These are phyloP conservation scores for Sinelater perroti DNA, from an alignment of 2,888 invertebrate genomes.

Conservation along the genomic window DNA sequence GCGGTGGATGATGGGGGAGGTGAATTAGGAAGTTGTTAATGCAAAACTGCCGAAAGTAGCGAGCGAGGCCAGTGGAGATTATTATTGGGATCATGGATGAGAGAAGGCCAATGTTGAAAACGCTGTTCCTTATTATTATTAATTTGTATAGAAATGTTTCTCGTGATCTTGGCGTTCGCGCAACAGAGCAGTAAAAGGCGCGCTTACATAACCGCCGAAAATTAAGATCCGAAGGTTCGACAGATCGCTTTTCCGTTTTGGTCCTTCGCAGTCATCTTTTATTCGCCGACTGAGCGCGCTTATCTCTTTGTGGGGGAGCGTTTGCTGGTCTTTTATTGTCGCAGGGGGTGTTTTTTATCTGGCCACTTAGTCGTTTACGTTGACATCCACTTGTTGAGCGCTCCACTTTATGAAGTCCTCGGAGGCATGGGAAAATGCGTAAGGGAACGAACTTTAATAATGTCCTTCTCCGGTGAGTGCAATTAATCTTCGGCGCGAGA, in stretches of 20 bases:
- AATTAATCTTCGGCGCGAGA: constrained; percentile 29
- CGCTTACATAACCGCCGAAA: background rate
- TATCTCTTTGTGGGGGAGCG: constrained; percentile 23
- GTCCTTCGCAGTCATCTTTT: constrained; percentile 5
- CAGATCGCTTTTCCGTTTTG: background rate
- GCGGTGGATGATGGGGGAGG: constrained; percentile 2
- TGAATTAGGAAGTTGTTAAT: constrained; percentile 15
- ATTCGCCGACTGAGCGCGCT: background rate
- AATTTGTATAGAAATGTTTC: constrained; percentile 4
- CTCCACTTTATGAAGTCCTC: constrained; percentile 22
- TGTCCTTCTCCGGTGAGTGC: constrained; percentile 28
- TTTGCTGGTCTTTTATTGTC: constrained; percentile 56
- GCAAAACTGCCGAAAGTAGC: constrained; percentile 7
- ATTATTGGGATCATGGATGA: constrained; percentile 14
- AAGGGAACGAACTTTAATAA: constrained; percentile 14
- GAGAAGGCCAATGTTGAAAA: constrained; percentile 11
- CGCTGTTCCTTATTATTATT: constrained; percentile 6
- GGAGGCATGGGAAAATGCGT: constrained; percentile 11
- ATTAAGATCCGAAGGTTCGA: background rate
- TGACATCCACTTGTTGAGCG: constrained; percentile 55
- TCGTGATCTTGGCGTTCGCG: background rate
- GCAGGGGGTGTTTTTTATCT: constrained; percentile 61
- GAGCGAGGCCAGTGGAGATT: constrained; percentile 6
- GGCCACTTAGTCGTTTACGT: constrained; percentile 61
- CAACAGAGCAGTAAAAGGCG: constrained; percentile 1